Base-by-base conservation (phyloP, 2,113 vertebrate genomes). In the Rallus limicola region DNA sequence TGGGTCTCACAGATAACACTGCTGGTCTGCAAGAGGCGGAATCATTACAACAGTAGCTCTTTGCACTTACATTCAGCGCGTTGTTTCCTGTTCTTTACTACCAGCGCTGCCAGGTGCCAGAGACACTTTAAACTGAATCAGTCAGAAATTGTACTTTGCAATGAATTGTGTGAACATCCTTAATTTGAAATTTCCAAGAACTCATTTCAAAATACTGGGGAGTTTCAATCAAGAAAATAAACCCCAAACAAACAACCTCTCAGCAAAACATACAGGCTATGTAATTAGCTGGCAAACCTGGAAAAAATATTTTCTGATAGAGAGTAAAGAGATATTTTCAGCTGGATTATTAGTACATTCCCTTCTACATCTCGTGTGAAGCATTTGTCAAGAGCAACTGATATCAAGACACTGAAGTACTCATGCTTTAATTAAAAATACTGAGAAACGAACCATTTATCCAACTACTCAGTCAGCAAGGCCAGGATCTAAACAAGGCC, bases 41-140 rank as follows among this genome's bases (percentile, higher is more conserved):
- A 96, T 93, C 78, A 74, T 55, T 79, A 68, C 79, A 69, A 80
- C 94, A 93, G 58, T 23, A 26, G 89, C 88, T 97, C 95, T 97
- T 82, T 94, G 94, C 82, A 90, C 86, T 89, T 34, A 72, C 7
- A 98, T 97, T 98, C 95, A 97, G 79, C 5, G 6, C 5, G 26
- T 3, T 74, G 88, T 91, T 97, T 97, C 98, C 97, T 97, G 95
- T 97, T 95, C 95, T 93, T 97, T 92, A 64, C 89, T 34, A 62
- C 75, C 80, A 33, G 74, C 26, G 77, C 74, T 65, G 56, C 89
- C 88, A 69, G 80, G 50, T 95, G 96, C 97, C 97, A 98, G 90
- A 93, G 92, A 96, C 67, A 95, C 95, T 96, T 97, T 65, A 65
- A 84, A 96, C 26, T 38, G 71, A 52, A 88, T 90, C 95, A 89